Evolutionary conservation across 2,797 vertebrate genomes (phyloP), one percentile per base, ranked within the genome.

Genomic region (Halcyon smyrnensis): DNA sequence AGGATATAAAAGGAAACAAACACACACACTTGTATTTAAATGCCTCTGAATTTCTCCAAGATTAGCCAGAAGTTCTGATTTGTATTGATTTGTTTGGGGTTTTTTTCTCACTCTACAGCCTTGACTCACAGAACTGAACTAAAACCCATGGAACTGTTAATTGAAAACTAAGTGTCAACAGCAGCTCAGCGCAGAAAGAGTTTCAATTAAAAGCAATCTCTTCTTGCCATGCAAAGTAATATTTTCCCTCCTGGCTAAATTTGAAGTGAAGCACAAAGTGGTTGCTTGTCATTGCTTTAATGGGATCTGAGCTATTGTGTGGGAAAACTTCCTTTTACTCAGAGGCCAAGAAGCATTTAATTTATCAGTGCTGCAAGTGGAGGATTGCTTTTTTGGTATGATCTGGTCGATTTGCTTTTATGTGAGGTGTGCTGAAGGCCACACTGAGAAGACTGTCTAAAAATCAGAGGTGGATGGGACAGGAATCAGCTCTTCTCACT

Each of bases 221-320:
- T 73, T 85, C 74, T 83, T 94, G 65, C 87, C 62, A 85, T 67
- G 65, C 12, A 1, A 89, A 94, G 83, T 68, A 93, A 77, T 84
- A 68, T 96, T 96, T 97, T 90, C 87, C 85, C 93, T 95, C 91
- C 85, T 60, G 64, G 95, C 95, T 89, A 94, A 94, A 96, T 95
- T 84, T 95, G 73, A 95, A 97, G 89, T 45, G 91, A 94, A 94
- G 76, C 82, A 92, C 89, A 90, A 95, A 89, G 92, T 84, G 53
- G 86, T 71, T 93, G 91, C 91, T 90, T 93, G 86, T 95, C 93
- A 87, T 43, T 89, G 87, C 89, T 73, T 82, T 94, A 97, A 95
- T 95, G 91, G 75, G 89, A 83, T 84, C 93, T 54, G 83, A 90
- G 91, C 86, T 90, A 84, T 90, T 95, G 81, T 96, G 93, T 80